phyloP scores from a whole-genome alignment of 2,113 vertebrate species.

The Coptodon bakossiorum region DNA sequence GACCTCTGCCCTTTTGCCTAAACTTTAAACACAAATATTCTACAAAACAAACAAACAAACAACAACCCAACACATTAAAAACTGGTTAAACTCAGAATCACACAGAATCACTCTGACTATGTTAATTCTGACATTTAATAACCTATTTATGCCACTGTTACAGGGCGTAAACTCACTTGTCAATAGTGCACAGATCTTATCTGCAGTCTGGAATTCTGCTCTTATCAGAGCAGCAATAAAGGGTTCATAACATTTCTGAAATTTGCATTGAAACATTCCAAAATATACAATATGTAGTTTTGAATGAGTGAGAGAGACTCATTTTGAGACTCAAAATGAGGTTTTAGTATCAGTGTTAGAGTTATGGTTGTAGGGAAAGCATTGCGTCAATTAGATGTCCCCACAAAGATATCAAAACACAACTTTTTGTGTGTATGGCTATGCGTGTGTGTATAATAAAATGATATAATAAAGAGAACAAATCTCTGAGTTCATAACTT shows the following conservation, averaged over 20 bases:
- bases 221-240: not conserved
- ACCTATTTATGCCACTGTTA: not conserved
- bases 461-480: not conserved
- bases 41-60: not conserved
- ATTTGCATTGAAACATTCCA: not conserved
- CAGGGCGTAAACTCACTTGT: not conserved
- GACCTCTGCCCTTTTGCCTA: fast-evolving
- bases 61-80: not conserved
- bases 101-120: not conserved
- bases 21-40: not conserved
- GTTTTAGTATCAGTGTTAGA: not conserved
- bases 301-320: not conserved
- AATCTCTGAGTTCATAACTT: not conserved
- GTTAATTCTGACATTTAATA: not conserved
- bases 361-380: not conserved
- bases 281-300: not conserved
- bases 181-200: not conserved
- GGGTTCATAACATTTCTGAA: not conserved
- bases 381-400: fast-evolving
- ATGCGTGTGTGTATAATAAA: not conserved
- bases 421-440: not conserved
- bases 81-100: not conserved
- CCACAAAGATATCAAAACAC: not conserved
- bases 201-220: not conserved
- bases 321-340: fast-evolving